phyloP scores from a whole-genome alignment of 35 echinoderm and acorn worm species.

The Lytechinus pictus region DNA sequence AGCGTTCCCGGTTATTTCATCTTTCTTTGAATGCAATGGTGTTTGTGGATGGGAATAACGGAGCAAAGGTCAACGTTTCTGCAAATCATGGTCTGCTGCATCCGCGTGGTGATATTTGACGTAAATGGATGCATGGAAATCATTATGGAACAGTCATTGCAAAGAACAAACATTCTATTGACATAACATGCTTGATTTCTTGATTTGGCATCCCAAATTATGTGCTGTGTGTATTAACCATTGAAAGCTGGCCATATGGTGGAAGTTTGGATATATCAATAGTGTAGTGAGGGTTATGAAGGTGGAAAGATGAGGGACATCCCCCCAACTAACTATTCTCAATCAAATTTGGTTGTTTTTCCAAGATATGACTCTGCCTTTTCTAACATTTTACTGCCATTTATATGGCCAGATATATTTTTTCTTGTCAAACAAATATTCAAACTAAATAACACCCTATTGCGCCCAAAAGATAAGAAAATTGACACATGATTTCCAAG shows the following conservation, averaged over 20 bases:
- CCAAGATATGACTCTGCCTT: no score
- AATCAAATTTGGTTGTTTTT: no score
- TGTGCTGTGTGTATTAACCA: background rate
- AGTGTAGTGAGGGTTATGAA: no score
- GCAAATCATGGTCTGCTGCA: background rate
- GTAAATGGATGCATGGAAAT: background rate
- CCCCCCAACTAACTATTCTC: no score
- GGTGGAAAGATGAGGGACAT: background rate
- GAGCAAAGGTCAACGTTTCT: background rate
- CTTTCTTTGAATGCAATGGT: background rate
- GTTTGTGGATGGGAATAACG: background rate
- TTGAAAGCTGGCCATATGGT: background rate
- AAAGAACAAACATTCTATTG: background rate
- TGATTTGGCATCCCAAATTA: background rate
- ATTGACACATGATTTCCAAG: no score
- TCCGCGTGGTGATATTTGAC: background rate
- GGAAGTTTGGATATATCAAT: no score
- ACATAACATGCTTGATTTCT: background rate
- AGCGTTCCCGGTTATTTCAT: background rate
- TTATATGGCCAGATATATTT: background rate
- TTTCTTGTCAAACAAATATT: background rate
- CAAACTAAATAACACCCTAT: no score
- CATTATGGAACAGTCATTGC: background rate
- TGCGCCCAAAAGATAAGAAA: no score
- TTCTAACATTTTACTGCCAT: no score